Conservation (phyloP, 2,113 vertebrate species). For the Synchiropus splendidus region DNA sequence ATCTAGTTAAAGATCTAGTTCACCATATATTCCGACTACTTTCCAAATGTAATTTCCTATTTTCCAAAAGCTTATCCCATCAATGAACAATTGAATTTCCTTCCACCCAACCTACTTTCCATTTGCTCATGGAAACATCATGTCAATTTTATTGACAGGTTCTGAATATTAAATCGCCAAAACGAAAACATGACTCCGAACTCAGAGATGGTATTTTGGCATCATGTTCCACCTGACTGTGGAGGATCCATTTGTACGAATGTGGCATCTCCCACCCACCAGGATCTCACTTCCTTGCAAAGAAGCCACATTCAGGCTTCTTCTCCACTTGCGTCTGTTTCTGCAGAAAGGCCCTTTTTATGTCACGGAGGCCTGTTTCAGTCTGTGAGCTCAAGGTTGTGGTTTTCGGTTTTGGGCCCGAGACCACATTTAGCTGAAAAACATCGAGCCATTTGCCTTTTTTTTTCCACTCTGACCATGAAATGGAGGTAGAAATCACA, state of each 20-base stretch:
- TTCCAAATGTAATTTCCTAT: too few relatives aligned
- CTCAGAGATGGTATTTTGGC: too few relatives aligned
- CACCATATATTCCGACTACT: too few relatives aligned
- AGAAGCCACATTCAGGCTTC: slow-evolving; percentile 31
- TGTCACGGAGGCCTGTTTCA: slow-evolving; percentile 54
- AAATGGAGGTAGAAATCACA: slow-evolving; percentile 47
- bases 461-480: slow-evolving; percentile 56
- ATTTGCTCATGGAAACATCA: background rate
- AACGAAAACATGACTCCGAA: too few relatives aligned
- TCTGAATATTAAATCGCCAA: too few relatives aligned
- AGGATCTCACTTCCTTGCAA: slow-evolving; percentile 14
- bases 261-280: slow-evolving; percentile 24
- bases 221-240: background rate
- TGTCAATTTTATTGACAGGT: too few relatives aligned
- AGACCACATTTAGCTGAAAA: slow-evolving; percentile 65
- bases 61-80: too few relatives aligned
- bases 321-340: slow-evolving; percentile 26
- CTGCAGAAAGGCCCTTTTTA: slow-evolving; percentile 46
- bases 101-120: too few relatives aligned
- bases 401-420: slow-evolving; percentile 61
- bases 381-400: slow-evolving; percentile 67
- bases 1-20: too few relatives aligned
- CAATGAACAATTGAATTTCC: too few relatives aligned
- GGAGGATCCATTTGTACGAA: background rate
- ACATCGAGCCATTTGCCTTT: slow-evolving; percentile 57